Percentiles rank a stretch among this genome's conserved stretches.
phyloP scores from a whole-genome alignment of 1,140 invertebrate species.

The Physella acuta region DNA sequence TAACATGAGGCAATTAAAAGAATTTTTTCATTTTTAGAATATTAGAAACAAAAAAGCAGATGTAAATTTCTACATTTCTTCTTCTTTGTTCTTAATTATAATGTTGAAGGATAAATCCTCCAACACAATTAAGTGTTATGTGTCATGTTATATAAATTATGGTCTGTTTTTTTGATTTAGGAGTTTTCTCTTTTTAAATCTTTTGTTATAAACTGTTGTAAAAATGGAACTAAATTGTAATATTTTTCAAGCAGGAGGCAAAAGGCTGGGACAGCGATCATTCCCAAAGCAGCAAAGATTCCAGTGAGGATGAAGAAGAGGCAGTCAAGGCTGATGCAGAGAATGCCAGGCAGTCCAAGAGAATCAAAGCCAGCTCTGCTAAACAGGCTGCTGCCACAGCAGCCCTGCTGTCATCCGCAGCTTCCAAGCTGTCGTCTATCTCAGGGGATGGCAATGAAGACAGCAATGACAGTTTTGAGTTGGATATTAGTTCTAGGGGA shows the following conservation, averaged over 20 bases:
- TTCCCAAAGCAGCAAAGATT: constrained; percentile 27
- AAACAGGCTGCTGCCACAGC: neutral
- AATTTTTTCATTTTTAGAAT: too few relatives aligned
- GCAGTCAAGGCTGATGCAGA: constrained; percentile 17
- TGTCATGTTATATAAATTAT: too few relatives aligned
- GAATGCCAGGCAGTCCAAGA: neutral
- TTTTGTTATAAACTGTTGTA: too few relatives aligned
- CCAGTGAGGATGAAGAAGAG: constrained; percentile 27
- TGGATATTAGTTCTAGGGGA: constrained; percentile 50
- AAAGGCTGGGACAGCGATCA: constrained; percentile 29
- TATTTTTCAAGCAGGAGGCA: constrained; percentile 9
- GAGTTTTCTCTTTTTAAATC: too few relatives aligned
- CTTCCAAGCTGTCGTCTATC: constrained; percentile 6
- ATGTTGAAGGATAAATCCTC: too few relatives aligned
- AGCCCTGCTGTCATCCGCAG: constrained; percentile 12
- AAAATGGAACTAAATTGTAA: too few relatives aligned
- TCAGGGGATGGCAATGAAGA: constrained; percentile 16
- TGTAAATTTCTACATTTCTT: too few relatives aligned
- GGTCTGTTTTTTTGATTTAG: too few relatives aligned
- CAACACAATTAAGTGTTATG: too few relatives aligned
- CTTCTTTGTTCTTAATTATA: too few relatives aligned
- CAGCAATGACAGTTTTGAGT: constrained; percentile 29
- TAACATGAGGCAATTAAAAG: too few relatives aligned
- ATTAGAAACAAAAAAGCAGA: too few relatives aligned
- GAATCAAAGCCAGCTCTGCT: neutral